Conservation (phyloP, 92 coral and sea anemone genomes). For the Epizoanthus stellaris region DNA sequence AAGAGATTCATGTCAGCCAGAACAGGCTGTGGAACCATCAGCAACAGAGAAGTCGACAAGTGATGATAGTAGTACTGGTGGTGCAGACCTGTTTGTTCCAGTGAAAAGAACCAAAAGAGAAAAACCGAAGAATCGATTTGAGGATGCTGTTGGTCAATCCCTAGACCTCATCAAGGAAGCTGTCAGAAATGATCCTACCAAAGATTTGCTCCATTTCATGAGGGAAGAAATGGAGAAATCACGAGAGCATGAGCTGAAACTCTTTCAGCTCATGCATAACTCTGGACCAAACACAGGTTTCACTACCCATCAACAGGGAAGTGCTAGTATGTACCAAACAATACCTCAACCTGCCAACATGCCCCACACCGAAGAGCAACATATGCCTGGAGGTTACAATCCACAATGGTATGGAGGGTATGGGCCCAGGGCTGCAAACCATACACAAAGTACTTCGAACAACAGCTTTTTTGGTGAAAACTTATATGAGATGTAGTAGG, state of each 20-base stretch:
- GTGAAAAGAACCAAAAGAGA: conserved; percentile 22
- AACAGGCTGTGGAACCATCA: conserved; percentile 33
- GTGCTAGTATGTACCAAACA: conserved; percentile 23
- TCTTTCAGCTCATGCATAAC: conserved; percentile 42
- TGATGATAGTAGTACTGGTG: too few relatives aligned
- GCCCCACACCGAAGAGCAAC: conserved; percentile 18
- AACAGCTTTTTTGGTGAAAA: conserved; percentile 33
- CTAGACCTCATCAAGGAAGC: conserved; percentile 29
- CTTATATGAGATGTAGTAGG: conserved; percentile 34
- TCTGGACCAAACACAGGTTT: conserved; percentile 30
- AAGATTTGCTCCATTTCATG: conserved; percentile 32
- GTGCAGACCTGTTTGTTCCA: too few relatives aligned
- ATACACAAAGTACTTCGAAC: conserved; percentile 22
- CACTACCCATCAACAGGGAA: conserved; percentile 37
- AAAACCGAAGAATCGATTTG: conserved; percentile 33
- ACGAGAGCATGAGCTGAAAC: conserved; percentile 27
- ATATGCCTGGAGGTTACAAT: conserved; percentile 34
- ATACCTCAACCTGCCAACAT: conserved; percentile 36
- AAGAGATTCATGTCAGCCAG: conserved; percentile 31
- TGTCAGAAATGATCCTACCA: conserved; percentile 36
- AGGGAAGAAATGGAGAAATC: conserved; percentile 37
- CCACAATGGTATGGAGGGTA: conserved; percentile 33
- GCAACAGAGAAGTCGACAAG: conserved; percentile 15
- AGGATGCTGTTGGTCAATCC: conserved; percentile 30
- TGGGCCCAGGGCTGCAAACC: conserved; percentile 29